A percentile compares a stretch with the other conserved stretches of the same genome.
These are phyloP conservation scores for Lordiphosa andalusiaca DNA, from an alignment of 2,888 invertebrate genomes.

Conservation along the genomic window DNA sequence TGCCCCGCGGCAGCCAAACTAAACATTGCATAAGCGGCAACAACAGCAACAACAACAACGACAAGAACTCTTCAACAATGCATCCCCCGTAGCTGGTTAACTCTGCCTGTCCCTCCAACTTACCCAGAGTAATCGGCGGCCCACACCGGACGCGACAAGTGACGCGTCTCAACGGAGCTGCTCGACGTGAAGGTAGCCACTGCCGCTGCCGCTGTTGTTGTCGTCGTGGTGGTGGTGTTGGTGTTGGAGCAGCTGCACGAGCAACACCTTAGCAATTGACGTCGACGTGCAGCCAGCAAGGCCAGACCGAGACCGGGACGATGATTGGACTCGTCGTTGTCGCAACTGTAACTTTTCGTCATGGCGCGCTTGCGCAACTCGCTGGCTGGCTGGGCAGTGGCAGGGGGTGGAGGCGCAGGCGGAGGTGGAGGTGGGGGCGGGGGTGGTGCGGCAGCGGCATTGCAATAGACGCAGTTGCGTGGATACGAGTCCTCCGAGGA, in stretches of 20 bases:
- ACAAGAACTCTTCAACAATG: slow-evolving; percentile 62
- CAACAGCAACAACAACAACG: slow-evolving; percentile 32
- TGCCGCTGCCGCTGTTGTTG: slow-evolving; percentile 46
- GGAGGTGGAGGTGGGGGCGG: slow-evolving; percentile 14
- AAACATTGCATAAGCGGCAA: slow-evolving; percentile 31
- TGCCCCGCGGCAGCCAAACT: slow-evolving; percentile 54
- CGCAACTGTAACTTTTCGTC: slow-evolving; percentile 79
- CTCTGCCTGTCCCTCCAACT: slow-evolving; percentile 73
- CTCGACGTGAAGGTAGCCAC: slow-evolving; percentile 60
- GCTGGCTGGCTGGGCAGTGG: not conserved
- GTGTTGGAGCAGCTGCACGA: slow-evolving; percentile 63
- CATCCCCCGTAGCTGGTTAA: slow-evolving; percentile 23
- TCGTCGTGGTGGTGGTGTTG: slow-evolving; percentile 78
- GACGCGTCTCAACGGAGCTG: slow-evolving; percentile 65
- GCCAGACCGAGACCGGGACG: slow-evolving; percentile 29
- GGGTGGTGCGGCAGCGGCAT: slow-evolving; percentile 12
- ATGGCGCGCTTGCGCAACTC: slow-evolving; percentile 59
- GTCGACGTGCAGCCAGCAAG: slow-evolving; percentile 47
- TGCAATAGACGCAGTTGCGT: slow-evolving; percentile 61
- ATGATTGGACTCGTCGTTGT: slow-evolving; percentile 71
- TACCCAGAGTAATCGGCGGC: slow-evolving; percentile 85
- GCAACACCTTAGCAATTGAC: slow-evolving; percentile 51
- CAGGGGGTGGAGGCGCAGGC: not conserved
- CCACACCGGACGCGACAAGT: slow-evolving; percentile 82
- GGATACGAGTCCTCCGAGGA: slow-evolving; percentile 80